A percentile compares a stretch with the other conserved stretches of the same genome.
Conservation (phyloP, 2,113 vertebrate species). For the Ceyx margarethae region DNA sequence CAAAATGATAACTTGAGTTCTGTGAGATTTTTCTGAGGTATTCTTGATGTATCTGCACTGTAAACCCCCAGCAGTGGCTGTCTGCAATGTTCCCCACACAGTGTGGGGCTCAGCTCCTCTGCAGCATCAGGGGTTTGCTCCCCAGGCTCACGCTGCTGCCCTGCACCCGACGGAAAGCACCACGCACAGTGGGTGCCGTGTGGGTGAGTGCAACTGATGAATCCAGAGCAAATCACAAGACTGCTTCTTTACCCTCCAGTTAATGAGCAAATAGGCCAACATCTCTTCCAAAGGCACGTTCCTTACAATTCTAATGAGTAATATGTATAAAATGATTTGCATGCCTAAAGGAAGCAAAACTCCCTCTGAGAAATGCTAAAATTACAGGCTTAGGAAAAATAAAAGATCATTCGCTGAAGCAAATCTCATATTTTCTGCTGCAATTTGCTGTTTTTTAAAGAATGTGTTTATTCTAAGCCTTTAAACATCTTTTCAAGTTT, state of each 20-base stretch:
- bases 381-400: constrained; percentile 4
- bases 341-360: constrained; percentile 41
- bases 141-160: background rate
- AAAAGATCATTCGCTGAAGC: constrained; percentile 20
- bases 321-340: constrained; percentile 31
- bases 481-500: background rate
- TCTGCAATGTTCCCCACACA: background rate
- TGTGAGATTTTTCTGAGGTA: background rate
- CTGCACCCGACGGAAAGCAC: background rate
- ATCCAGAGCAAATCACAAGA: background rate
- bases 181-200: rapidly evolving
- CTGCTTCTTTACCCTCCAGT: background rate
- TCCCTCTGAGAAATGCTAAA: constrained; percentile 2
- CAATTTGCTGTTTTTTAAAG: constrained; percentile 8
- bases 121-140: background rate
- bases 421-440: constrained; percentile 31
- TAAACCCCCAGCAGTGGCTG: background rate
- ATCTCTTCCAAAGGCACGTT: background rate
- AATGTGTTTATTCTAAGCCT: constrained; percentile 38
- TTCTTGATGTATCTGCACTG: background rate
- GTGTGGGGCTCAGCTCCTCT: background rate
- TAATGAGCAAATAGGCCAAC: constrained; percentile 32
- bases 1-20: background rate
- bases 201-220: background rate
- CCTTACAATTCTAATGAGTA: constrained; percentile 39